Conservation (phyloP, 2,888 invertebrate genomes). For the Proisotoma minuta region DNA sequence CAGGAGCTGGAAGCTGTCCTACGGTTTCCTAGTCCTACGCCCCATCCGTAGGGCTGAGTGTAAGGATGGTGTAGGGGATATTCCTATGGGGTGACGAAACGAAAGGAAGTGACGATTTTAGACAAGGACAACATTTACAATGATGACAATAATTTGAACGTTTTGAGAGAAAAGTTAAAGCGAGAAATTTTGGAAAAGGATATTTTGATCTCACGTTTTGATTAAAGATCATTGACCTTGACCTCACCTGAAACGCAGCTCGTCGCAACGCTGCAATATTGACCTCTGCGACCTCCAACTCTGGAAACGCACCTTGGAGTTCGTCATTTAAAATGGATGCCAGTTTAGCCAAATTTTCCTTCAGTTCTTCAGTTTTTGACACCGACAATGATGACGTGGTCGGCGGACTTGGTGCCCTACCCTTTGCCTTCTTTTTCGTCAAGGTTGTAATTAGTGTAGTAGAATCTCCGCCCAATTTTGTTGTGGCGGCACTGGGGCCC, state of each 20-base stretch:
- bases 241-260: constrained; percentile 49
- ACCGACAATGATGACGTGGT: neutral
- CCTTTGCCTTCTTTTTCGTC: neutral
- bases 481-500: constrained; percentile 15
- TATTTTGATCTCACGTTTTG: no score
- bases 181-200: no score
- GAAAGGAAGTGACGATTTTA: no score
- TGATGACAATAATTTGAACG: no score
- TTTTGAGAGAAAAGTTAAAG: no score
- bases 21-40: no score
- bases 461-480: neutral
- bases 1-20: neutral
- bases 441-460: neutral
- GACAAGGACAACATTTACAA: no score
- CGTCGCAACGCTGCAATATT: constrained; percentile 50
- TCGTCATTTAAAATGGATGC: constrained; percentile 49
- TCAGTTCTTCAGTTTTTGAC: constrained; percentile 13
- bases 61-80: no score
- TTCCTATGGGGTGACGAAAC: no score
- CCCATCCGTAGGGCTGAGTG: no score
- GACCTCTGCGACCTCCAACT: constrained; percentile 52
- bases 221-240: neutral
- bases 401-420: constrained; percentile 1
- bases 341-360: constrained; percentile 26
- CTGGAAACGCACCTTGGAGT: constrained; percentile 53